Percentiles rank a stretch among this genome's conserved stretches.
These are phyloP conservation scores for Syrista parreyssii DNA, from an alignment of 2,888 invertebrate genomes.

Conservation along the genomic window DNA sequence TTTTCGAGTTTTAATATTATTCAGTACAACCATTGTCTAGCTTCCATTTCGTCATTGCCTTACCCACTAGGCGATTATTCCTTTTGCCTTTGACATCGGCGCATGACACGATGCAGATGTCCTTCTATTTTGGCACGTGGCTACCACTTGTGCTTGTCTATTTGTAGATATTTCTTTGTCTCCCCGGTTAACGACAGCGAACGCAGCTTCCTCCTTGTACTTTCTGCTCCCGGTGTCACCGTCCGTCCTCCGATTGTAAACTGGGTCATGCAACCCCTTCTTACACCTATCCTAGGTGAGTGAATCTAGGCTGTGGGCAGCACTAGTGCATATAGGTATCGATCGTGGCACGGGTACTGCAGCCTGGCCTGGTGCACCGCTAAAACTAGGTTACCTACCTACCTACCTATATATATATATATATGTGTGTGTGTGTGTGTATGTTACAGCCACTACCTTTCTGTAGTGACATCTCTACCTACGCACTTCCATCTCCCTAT, in stretches of 20 bases:
- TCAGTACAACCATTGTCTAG: no score
- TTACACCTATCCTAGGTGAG: constrained; percentile 49
- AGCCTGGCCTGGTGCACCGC: constrained; percentile 50
- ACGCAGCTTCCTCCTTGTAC: no score
- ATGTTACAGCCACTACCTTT: neutral
- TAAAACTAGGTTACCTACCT: constrained; percentile 57
- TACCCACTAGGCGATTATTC: neutral
- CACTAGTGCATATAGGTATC: constrained; percentile 50
- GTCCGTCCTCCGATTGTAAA: constrained; percentile 10
- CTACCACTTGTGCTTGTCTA: no score
- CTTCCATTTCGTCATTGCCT: no score
- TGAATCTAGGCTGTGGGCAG: constrained; percentile 48
- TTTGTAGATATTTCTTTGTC: no score
- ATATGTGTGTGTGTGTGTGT: no score
- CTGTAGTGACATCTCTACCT: neutral
- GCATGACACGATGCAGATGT: no score
- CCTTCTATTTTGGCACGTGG: no score
- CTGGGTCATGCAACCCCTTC: constrained; percentile 39
- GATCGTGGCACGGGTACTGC: constrained; percentile 25
- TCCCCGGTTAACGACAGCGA: no score
- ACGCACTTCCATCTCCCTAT: neutral
- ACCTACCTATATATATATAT: neutral
- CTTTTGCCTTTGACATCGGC: neutral
- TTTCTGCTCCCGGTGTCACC: no score
- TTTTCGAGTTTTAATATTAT: no score